phyloP scores from a whole-genome alignment of 2,888 invertebrate species.

The Celastrina argiolus region DNA sequence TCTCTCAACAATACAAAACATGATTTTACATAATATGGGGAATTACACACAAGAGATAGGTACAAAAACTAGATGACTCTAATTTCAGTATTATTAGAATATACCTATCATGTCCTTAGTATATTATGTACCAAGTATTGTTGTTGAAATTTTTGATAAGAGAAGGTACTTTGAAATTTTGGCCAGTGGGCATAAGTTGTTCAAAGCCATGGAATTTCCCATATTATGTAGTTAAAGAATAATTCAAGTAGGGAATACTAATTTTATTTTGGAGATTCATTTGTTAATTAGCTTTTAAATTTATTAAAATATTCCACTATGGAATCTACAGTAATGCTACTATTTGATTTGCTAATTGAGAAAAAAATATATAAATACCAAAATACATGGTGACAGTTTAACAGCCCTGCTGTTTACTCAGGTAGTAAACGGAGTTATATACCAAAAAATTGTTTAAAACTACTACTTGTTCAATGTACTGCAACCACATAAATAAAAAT shows the following conservation, averaged over 20 bases:
- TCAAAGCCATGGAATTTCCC: too few species aligned
- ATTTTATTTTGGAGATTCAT: background rate
- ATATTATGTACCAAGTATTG: too few species aligned
- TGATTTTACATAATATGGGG: background rate
- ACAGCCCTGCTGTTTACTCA: slow-evolving; percentile 3
- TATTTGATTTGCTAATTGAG: background rate
- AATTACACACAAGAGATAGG: too few species aligned
- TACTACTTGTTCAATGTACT: background rate
- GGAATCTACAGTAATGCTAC: background rate
- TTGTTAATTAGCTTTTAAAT: background rate
- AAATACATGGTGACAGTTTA: background rate
- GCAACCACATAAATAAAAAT: background rate
- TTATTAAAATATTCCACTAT: background rate
- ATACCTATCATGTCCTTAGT: too few species aligned
- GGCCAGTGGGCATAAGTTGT: too few species aligned
- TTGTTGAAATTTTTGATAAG: too few species aligned
- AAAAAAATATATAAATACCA: background rate
- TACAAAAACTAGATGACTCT: too few species aligned
- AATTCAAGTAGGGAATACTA: background rate
- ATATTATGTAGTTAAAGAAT: background rate
- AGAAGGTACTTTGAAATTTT: too few species aligned
- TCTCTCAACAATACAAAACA: background rate
- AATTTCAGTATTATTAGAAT: too few species aligned
- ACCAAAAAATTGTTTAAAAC: background rate
- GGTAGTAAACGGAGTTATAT: background rate